phyloP scores from a whole-genome alignment of 2,113 vertebrate species.

The Gymnobelideus leadbeateri region DNA sequence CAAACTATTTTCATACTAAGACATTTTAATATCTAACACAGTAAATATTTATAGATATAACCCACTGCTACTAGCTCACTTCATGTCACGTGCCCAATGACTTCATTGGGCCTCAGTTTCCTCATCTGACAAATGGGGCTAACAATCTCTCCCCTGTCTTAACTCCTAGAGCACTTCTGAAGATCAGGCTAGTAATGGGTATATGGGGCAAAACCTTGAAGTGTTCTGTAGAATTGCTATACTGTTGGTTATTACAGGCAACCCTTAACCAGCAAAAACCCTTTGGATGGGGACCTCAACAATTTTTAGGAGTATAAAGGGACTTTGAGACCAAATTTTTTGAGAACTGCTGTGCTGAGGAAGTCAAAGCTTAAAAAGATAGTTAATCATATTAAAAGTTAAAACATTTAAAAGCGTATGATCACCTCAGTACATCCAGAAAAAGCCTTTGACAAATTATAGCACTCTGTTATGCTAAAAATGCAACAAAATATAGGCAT shows the following conservation, averaged over 20 bases:
- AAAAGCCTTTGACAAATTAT: not conserved
- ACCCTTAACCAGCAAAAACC: not conserved
- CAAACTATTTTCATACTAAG: not conserved
- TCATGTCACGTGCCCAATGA: no score
- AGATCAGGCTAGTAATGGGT: not conserved
- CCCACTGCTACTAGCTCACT: not conserved
- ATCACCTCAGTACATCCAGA: not conserved
- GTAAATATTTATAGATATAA: not conserved
- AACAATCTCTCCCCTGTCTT: not conserved
- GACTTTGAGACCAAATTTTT: not conserved
- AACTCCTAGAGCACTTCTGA: not conserved
- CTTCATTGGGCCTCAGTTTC: not conserved
- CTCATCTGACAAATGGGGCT: not conserved
- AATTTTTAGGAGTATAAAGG: not conserved
- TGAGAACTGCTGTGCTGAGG: not conserved
- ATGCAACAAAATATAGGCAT: not conserved
- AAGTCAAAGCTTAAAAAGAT: not conserved
- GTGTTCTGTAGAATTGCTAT: not conserved
- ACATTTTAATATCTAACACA: not conserved
- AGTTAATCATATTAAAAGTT: not conserved
- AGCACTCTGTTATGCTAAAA: not conserved
- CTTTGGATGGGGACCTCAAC: not conserved
- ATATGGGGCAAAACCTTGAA: not conserved
- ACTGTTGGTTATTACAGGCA: not conserved
- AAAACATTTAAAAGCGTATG: not conserved